Base-by-base conservation (phyloP, 2,888 invertebrate genomes). In the Oligia latruncula region DNA sequence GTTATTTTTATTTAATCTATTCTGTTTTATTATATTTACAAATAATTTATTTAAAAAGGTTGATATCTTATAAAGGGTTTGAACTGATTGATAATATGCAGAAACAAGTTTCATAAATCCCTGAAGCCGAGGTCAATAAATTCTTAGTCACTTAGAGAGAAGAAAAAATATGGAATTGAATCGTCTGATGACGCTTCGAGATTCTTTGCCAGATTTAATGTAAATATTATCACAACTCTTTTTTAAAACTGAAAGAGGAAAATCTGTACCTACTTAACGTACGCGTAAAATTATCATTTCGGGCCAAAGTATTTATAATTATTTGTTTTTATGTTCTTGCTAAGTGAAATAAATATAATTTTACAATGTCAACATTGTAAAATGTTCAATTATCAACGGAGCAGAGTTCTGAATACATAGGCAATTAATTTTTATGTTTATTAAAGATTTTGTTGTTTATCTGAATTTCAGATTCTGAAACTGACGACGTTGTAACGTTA, bases 371-470 rank as follows among this genome's bases (percentile, higher is more conserved):
- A 67, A 77, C 55, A 67, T 60, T 71, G 49, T 74, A 49, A 78
- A 89, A 87, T 87, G 62, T 80, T 62, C 55, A 84, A 79, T 85
- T 77, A 71, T 77, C 71, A 70, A 67, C 68, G 66, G 23, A 71
- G 74, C 66, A 23, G 46, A 77, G 58, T 66, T 65, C 52, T 55
- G 46, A 62, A 74, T 62, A 82, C 78, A 87, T 87, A 86, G 79
- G 72, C 64, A 85, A 88, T 84, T 85, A 78, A 84, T 86, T 89
- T 70, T 46, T 66, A 84, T 82, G 70, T 83, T 80, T 79, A 73
- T 80, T 78, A 81, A 79, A 80, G 40, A 82, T 83, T 78, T 49
- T 75, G 82, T 87, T 90, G 87, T 90, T 84, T 82, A 55, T 80
- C 73, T 77, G 58, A 46, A 68, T 68, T 66, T 74, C 46, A n/a